Conservation (phyloP, 2,113 vertebrate species). For the Hippocampus comes region DNA sequence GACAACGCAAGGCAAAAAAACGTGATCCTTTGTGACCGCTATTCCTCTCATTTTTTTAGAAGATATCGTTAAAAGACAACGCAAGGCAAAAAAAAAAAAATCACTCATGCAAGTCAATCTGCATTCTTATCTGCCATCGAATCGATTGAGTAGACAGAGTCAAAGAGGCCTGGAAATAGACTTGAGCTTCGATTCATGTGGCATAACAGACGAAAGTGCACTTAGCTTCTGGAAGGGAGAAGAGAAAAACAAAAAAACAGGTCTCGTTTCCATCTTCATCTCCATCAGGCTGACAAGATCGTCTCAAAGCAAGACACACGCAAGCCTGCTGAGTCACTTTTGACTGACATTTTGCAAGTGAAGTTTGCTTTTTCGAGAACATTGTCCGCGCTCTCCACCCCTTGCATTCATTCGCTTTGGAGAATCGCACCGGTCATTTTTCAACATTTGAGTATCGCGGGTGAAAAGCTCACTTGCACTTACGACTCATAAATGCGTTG, state of each 20-base stretch:
- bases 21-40: not conserved
- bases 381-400: constrained; percentile 11
- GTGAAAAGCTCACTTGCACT: constrained; percentile 25
- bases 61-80: constrained; percentile 48
- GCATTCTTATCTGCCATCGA: constrained; percentile 41
- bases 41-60: constrained; percentile 1
- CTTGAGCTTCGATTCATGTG: constrained; percentile 52
- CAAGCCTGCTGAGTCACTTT: constrained; percentile 49
- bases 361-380: constrained; percentile 48
- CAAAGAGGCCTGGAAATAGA: constrained; percentile 64
- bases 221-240: constrained; percentile 45
- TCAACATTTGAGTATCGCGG: constrained; percentile 12
- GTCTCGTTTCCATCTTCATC: constrained; percentile 51
- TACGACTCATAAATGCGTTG: not conserved
- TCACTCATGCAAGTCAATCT: constrained; percentile 56
- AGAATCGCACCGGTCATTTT: constrained; percentile 31
- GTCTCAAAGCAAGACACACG: not conserved
- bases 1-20: constrained; percentile 54
- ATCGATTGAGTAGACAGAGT: constrained; percentile 67
- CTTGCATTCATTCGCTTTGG: not conserved
- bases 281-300: not conserved
- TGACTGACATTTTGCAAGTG: constrained; percentile 43
- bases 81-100: constrained; percentile 33
- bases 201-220: constrained; percentile 64
- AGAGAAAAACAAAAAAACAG: too few relatives aligned